Base-by-base conservation (phyloP, 1,140 invertebrate genomes). In the Eriocheir sinensis region DNA sequence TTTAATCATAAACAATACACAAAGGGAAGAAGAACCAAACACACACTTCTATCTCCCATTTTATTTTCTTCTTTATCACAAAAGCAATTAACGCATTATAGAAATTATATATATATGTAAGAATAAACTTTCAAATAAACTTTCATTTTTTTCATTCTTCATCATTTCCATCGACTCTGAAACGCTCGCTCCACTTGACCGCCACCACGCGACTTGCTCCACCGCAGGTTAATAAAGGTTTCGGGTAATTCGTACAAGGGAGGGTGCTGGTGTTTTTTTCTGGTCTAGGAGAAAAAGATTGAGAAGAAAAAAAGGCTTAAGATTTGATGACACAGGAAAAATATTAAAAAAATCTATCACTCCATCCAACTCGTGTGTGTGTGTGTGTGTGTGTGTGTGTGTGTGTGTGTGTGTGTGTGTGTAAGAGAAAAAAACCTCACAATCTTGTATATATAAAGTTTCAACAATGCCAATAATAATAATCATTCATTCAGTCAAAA, bases 71-170 rank as follows among this genome's bases (percentile, higher is more conserved):
- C 72, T 92, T 72, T 92, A 89, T 93, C 86, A 88, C 92, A 93
- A 83, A 93, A 93, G 92, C 92, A 93, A 88, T 93, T 93, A 89
- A 93, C 40, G 83, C 92, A 93, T 93, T 53, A 93, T 93, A 86
- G 44, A 93, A 93, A 93, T 88, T 72, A 93, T 93, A 93, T 93
- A 93, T 48, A 93, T 89, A 93, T 93, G 92, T 93, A 93, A 93
- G 92, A 93, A 93, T 93, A 93, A 92, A 88, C 83, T 93, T 93
- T 27, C 53, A 72, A 88, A 60, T 93, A 88, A 86, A 53, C 44
- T 53, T 53, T 53, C 44, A 15, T 48, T 48, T 72, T 72, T 72
- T 27, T 72, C 27, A 12, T 72, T 72, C 53, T 72, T 72, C 53
- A n/a, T n/a, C n/a, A n/a, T 72, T 72, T 72, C 27, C 21, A 1